These are phyloP conservation scores for Mesaphorura yosii DNA, from an alignment of 1,140 invertebrate genomes.

Conservation along the genomic window DNA sequence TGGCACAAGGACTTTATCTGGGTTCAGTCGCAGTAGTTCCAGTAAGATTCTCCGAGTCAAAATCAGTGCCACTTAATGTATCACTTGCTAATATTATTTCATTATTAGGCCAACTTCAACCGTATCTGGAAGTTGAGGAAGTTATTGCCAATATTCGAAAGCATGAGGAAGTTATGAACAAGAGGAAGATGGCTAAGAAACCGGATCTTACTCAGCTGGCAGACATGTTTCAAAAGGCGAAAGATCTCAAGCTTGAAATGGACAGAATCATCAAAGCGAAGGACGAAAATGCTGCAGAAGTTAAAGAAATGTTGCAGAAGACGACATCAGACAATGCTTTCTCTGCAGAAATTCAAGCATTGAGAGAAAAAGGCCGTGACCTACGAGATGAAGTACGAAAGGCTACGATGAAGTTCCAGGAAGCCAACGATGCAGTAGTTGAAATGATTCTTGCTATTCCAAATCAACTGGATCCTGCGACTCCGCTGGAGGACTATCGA, in stretches of 20 bases:
- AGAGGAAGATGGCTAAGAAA: neutral
- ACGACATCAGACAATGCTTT: conserved; percentile 35
- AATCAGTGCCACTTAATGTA: neutral
- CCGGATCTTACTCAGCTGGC: neutral
- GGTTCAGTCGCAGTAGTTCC: neutral
- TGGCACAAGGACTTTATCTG: conserved; percentile 16
- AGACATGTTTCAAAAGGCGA: conserved; percentile 10
- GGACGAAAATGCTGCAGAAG: conserved; percentile 9
- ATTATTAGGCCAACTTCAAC: conserved; percentile 18
- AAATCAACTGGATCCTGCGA: conserved; percentile 49
- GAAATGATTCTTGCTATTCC: conserved; percentile 52
- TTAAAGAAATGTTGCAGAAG: conserved; percentile 27
- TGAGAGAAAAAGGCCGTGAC: conserved; percentile 42
- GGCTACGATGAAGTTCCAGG: conserved; percentile 30
- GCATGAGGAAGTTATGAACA: conserved; percentile 15
- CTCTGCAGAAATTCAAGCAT: conserved; percentile 34
- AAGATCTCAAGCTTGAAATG: neutral
- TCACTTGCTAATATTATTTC: neutral
- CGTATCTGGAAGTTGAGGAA: conserved; percentile 21
- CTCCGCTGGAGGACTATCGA: conserved; percentile 39
- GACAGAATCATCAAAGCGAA: conserved; percentile 1
- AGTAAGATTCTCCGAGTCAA: neutral
- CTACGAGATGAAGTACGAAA: conserved; percentile 43
- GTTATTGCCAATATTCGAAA: conserved; percentile 4
- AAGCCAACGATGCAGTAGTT: conserved; percentile 48